Conservation (phyloP, 2,797 vertebrate species). For the Channa striata region DNA sequence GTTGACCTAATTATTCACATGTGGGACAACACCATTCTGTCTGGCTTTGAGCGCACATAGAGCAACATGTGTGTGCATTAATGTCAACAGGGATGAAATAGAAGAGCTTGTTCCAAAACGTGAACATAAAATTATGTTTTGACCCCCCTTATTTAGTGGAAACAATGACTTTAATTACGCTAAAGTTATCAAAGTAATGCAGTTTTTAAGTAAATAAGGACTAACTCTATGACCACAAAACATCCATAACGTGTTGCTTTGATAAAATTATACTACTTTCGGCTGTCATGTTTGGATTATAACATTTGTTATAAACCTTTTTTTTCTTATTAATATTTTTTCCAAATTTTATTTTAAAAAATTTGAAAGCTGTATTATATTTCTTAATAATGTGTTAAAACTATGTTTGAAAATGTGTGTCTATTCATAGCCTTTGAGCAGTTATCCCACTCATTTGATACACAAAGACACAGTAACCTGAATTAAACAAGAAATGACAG, state of each 20-base stretch:
- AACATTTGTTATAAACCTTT: too few species aligned
- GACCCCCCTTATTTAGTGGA: background rate
- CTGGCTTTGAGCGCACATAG: conserved; percentile 32
- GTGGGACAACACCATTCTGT: conserved; percentile 56
- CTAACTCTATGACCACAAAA: background rate
- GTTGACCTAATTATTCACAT: conserved; percentile 77
- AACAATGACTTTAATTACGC: background rate
- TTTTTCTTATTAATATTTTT: too few species aligned
- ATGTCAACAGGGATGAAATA: background rate
- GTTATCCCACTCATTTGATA: background rate
- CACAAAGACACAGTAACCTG: conserved; percentile 5
- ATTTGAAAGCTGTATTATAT: background rate
- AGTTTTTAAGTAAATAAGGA: background rate
- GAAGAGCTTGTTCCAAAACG: background rate
- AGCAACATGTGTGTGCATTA: conserved; percentile 22
- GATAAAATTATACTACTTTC: too few species aligned
- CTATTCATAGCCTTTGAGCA: background rate
- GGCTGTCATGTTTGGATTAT: too few species aligned
- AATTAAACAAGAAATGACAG: background rate
- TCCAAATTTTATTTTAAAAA: too few species aligned
- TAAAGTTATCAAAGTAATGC: background rate
- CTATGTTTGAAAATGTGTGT: too few species aligned
- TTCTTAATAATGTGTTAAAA: too few species aligned
- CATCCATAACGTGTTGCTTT: background rate
- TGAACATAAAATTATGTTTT: background rate